These are phyloP conservation scores for Zele albiditarsus DNA, from an alignment of 2,888 invertebrate species.

Conservation along the genomic window DNA sequence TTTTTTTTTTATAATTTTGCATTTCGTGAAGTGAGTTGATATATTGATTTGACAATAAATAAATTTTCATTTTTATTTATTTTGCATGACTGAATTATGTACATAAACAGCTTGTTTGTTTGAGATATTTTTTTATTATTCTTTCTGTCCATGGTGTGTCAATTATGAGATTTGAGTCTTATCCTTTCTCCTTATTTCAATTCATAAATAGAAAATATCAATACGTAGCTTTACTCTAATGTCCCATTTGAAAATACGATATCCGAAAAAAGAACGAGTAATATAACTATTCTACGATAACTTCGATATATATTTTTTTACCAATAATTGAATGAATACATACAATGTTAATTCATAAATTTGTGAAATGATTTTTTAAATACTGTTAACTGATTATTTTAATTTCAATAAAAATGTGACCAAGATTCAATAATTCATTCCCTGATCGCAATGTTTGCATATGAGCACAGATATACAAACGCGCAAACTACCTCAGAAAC, in stretches of 20 bases:
- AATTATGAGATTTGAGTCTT: no score
- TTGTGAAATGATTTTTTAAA: no score
- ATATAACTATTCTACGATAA: no score
- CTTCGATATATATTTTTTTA: no score
- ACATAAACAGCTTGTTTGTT: neutral
- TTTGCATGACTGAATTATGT: neutral
- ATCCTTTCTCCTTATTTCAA: neutral
- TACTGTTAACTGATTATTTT: no score
- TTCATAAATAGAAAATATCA: neutral
- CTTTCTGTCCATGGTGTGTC: neutral
- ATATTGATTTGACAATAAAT: conserved; percentile 6
- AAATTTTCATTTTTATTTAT: neutral
- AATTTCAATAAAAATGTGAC: neutral
- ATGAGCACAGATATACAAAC: neutral
- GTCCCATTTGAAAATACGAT: neutral
- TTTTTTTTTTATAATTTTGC: conserved; percentile 40
- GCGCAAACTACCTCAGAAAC: neutral
- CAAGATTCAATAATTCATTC: neutral
- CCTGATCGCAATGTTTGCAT: neutral
- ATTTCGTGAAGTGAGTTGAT: neutral
- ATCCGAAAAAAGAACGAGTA: neutral
- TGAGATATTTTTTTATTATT: neutral
- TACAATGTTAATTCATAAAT: no score
- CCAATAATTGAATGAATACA: no score
- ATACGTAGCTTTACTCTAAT: neutral